Conservation (phyloP, 2,113 vertebrate genomes). For the Dendrocopos noguchii region DNA sequence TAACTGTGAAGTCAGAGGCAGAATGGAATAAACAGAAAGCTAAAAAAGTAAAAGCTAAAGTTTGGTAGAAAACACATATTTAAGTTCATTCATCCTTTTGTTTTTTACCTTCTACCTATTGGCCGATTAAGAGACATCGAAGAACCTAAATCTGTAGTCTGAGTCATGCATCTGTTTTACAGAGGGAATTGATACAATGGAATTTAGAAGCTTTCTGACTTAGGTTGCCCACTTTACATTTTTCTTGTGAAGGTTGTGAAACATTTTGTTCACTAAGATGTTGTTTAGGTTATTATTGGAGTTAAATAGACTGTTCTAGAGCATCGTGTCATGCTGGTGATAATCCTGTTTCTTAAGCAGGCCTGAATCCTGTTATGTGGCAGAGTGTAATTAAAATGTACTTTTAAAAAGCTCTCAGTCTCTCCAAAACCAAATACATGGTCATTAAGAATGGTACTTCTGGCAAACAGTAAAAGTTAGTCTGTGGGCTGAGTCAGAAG, state of each 20-base stretch:
- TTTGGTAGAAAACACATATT: not conserved
- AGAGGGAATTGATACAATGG: not conserved
- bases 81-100: not conserved
- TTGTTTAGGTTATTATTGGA: not conserved
- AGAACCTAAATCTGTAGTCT: not conserved
- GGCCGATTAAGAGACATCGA: not conserved
- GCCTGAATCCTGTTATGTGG: not conserved
- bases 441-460: not conserved
- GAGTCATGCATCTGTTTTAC: not conserved
- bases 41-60: not conserved
- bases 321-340: not conserved
- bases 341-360: not conserved
- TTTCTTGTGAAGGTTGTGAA: not conserved
- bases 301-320: not conserved
- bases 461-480: not conserved
- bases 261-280: not conserved
- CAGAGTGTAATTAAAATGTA: not conserved
- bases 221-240: not conserved
- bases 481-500: not conserved
- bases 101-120: not conserved
- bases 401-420: not conserved
- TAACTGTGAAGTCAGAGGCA: not conserved
- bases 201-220: constrained; percentile 10
- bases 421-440: not conserved
- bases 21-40: not conserved